Base-by-base conservation (phyloP, 1,140 invertebrate species). In the Nasonia vitripennis region DNA sequence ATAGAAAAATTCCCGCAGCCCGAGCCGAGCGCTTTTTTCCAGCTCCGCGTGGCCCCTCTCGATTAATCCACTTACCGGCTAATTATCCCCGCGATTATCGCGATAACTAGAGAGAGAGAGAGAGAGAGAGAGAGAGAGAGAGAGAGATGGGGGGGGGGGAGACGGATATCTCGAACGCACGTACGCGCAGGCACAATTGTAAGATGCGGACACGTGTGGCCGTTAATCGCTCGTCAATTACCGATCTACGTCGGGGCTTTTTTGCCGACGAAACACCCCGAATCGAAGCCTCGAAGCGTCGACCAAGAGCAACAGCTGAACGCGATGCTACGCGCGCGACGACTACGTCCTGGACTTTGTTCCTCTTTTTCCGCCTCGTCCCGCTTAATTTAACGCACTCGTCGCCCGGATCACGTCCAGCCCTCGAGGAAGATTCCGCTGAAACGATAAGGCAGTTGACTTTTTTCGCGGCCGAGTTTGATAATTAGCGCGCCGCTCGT, bases 191-290 rank as follows among this genome's bases (percentile, higher is more conserved):
- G 68, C 68, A n/a, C 37, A 75, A 37, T 75, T 75, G 73, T n/a
- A 2, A n/a, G 34, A 10, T 37, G 70, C 17, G 80, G 45, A 74
- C 80, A 37, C 70, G 70, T 62, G 81, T 86, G 80, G n/a, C 80
- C 62, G 80, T 71, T 77, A 86, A 88, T 89, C 87, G 85, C 74
- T 51, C 68, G 84, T 75, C 79, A 86, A 89, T 89, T 86, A 88
- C 83, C 82, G 80, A 82, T 82, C 70, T 73, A 73, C 70, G 48
- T 20, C 7, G 17, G 17, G 23, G 20, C 31, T 31, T 74, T 81
- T 82, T 82, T 74, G 45, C 70, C 68, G 20, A 34, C 20, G 10
- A 74, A 74, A 51, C 70, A 48, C 48, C 14, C 80, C 70, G 80
- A 82, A 74, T 82, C 70, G 45, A 31, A 51, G 27, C 27, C 27